These are phyloP conservation scores for Sebastes fasciatus DNA, from an alignment of 2,113 vertebrate species.

Conservation along the genomic window DNA sequence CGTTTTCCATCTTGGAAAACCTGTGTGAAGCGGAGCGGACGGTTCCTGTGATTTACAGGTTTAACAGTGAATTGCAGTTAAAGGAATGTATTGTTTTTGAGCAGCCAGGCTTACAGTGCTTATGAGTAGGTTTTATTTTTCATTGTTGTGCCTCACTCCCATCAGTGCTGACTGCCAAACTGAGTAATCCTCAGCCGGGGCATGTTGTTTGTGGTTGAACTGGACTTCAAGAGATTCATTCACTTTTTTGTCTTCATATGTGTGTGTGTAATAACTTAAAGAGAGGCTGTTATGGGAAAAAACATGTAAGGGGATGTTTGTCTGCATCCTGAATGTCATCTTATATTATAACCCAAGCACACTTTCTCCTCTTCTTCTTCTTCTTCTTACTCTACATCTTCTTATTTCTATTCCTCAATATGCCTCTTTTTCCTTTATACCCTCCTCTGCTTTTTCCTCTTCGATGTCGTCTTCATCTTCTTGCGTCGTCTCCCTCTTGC, in stretches of 20 bases:
- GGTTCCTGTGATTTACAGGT: slow-evolving; percentile 65
- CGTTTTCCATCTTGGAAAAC: slow-evolving; percentile 35
- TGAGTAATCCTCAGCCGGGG: slow-evolving; percentile 37
- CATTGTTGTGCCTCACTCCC: slow-evolving; percentile 52
- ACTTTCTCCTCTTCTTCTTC: not conserved
- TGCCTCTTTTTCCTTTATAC: not conserved
- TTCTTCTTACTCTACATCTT: not conserved
- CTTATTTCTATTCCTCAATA: not conserved
- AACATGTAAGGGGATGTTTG: not conserved
- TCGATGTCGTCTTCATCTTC: not conserved
- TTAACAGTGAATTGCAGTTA: slow-evolving; percentile 39
- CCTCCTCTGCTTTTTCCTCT: not conserved
- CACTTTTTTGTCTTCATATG: not conserved
- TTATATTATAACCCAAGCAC: not conserved
- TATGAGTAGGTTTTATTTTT: slow-evolving; percentile 56
- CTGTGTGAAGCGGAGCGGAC: slow-evolving; percentile 21
- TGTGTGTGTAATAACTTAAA: slow-evolving; percentile 1
- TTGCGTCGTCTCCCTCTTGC: slow-evolving; percentile 1
- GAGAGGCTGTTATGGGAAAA: not conserved
- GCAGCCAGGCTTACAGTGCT: slow-evolving; percentile 73
- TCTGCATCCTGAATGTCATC: not conserved
- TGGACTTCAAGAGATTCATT: slow-evolving; percentile 13
- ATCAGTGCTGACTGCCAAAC: slow-evolving; percentile 29
- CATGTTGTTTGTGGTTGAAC: slow-evolving; percentile 39
- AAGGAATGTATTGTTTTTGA: slow-evolving; percentile 83